Percentiles rank a stretch among this genome's conserved stretches.
These are phyloP conservation scores for Pheosia tremula DNA, from an alignment of 2,888 invertebrate genomes.

Conservation along the genomic window DNA sequence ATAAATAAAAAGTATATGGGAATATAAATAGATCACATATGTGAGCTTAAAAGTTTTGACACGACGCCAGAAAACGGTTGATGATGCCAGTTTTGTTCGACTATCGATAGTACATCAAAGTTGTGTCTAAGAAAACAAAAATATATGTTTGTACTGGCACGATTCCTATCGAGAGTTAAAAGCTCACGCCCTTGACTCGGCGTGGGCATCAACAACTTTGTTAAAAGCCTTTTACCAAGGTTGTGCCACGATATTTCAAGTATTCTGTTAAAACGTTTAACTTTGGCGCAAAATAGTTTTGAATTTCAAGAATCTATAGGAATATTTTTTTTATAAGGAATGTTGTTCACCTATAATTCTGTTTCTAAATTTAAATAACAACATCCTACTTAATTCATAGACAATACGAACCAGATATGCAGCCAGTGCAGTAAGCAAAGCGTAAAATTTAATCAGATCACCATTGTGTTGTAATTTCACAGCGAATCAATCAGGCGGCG, in stretches of 20 bases:
- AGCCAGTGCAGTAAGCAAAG: not conserved
- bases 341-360: no score
- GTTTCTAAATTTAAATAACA: no score
- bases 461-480: slow-evolving; percentile 19
- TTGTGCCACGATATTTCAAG: not conserved
- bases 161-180: slow-evolving; percentile 1
- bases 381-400: no score
- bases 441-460: slow-evolving; percentile 6
- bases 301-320: no score
- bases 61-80: not conserved
- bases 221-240: slow-evolving; percentile 4
- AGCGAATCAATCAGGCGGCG: slow-evolving; percentile 31
- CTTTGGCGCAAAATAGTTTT: no score
- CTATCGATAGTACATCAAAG: not conserved
- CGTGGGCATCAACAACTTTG: slow-evolving; percentile 6
- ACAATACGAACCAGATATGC: not conserved
- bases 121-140: not conserved
- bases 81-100: not conserved
- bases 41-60: not conserved
- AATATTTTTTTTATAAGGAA: no score
- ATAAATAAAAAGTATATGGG: no score
- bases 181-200: slow-evolving; percentile 4
- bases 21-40: no score
- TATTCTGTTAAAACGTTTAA: not conserved
- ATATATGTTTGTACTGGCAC: not conserved